Base-by-base conservation (phyloP, 92 coral and sea anemone species). In the Heteractis magnifica region DNA sequence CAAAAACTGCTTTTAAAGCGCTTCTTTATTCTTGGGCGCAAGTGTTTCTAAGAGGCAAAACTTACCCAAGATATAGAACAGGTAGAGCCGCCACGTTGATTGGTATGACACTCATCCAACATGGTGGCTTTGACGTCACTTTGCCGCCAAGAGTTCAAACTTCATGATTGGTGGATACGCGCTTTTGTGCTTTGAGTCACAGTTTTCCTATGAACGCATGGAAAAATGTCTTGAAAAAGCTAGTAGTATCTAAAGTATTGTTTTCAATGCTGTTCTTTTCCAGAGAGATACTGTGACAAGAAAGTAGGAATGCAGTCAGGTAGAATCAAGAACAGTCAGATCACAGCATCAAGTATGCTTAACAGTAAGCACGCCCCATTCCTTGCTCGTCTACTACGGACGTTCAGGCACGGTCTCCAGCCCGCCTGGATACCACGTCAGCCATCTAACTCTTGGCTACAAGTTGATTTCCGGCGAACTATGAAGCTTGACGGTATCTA, bases 401-500 rank as follows among this genome's bases (percentile, higher is more conserved):
- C 78, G 51, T 90, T 84, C 15, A 82, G 71, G 4, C 92, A 90
- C 49, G 90, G 83, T 48, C 88, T 84, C 14, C 75, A 85, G 16
- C 90, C 93, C 4, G 91, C 93, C 0, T 94, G 98, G 98, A 78
- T 86, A n/a, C 79, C 98, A 1, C 87, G 87, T 5, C 84, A 60
- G 50, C 86, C 87, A 9, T 87, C 90, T 72, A 83, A 87, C 60
- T 76, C 82, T 65, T 94, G 92, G 92, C 84, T 89, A 19, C 90
- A 89, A 86, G 72, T 93, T 78, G 89, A 87, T 77, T 71, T 91
- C 15, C 88, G 90, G 23, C 70, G 84, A 23, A 34, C 94, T 44
- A 76, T 75, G 84, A 81, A 81, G 81, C 77, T 96, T 48, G 92
- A 93, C 5, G 93, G 97, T 26, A 89, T 96, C 60, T 98, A 95